A percentile compares a stretch with the other conserved stretches of the same genome.
Conservation (phyloP, 2,113 vertebrate genomes). For the Saccopteryx bilineata region DNA sequence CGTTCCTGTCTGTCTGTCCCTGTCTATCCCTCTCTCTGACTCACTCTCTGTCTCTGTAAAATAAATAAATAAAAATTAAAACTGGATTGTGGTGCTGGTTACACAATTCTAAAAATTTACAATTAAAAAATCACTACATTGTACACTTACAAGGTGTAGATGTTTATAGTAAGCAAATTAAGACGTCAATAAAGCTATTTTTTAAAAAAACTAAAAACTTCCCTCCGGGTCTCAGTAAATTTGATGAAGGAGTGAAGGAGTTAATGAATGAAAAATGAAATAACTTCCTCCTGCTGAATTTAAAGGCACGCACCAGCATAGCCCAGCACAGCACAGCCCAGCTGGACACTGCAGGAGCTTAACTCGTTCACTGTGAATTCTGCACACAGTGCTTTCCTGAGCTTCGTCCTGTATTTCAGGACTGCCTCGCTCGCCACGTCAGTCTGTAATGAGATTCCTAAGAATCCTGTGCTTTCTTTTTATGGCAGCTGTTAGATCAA, state of each 20-base stretch:
- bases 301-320: background rate
- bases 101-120: background rate
- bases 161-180: background rate
- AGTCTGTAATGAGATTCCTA: constrained; percentile 1
- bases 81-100: background rate
- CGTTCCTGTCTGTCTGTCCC: too few species aligned
- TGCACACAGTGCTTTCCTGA: background rate
- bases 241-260: background rate
- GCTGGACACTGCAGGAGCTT: background rate
- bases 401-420: constrained; percentile 25
- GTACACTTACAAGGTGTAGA: background rate
- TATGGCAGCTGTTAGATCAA: constrained; percentile 2
- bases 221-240: background rate
- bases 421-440: background rate
- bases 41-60: too few species aligned
- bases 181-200: background rate
- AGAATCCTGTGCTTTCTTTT: background rate
- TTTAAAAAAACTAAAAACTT: background rate
- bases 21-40: too few species aligned
- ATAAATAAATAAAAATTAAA: too few species aligned
- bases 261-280: constrained; percentile 8
- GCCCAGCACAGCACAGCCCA: background rate
- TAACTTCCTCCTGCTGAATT: background rate
- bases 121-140: background rate
- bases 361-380: background rate